A percentile compares a stretch with the other conserved stretches of the same genome.
These are phyloP conservation scores for Clarias batrachus DNA, from an alignment of 2,113 vertebrate species.

Conservation along the genomic window DNA sequence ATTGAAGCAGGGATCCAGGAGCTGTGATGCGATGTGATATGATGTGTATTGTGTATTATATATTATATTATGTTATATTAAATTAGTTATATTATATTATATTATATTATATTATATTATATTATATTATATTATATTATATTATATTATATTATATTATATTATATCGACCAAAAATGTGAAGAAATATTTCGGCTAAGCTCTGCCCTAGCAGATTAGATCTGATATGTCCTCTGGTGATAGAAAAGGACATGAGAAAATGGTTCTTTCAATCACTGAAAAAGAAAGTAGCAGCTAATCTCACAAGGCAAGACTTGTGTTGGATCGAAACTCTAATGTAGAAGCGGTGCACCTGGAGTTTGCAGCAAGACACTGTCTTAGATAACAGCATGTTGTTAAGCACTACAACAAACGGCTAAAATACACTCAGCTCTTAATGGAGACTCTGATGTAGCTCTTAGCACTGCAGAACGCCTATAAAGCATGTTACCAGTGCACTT, in stretches of 20 bases:
- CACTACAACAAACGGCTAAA: conserved; percentile 30
- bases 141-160: neutral
- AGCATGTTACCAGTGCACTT: conserved; percentile 5
- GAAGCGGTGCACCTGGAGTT: neutral
- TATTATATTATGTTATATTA: neutral
- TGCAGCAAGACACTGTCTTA: neutral
- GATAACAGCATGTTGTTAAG: conserved; percentile 15
- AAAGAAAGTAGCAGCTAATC: conserved; percentile 20
- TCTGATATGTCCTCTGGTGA: conserved; percentile 17
- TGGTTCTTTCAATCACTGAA: conserved; percentile 8
- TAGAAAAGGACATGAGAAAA: conserved; percentile 22
- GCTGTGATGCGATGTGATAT: neutral
- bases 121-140: neutral
- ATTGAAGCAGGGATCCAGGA: neutral
- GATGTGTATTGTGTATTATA: neutral
- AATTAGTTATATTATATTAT: neutral
- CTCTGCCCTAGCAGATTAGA: neutral
- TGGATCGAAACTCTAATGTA: neutral
- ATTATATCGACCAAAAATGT: neutral
- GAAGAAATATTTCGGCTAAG: neutral
- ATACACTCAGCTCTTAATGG: conserved; percentile 6
- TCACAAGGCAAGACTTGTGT: neutral
- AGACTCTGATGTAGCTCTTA: conserved; percentile 21
- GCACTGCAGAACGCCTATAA: conserved; percentile 12
- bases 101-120: neutral